Conservation (phyloP, 2,113 vertebrate species). For the Tragelaphus imberbis region DNA sequence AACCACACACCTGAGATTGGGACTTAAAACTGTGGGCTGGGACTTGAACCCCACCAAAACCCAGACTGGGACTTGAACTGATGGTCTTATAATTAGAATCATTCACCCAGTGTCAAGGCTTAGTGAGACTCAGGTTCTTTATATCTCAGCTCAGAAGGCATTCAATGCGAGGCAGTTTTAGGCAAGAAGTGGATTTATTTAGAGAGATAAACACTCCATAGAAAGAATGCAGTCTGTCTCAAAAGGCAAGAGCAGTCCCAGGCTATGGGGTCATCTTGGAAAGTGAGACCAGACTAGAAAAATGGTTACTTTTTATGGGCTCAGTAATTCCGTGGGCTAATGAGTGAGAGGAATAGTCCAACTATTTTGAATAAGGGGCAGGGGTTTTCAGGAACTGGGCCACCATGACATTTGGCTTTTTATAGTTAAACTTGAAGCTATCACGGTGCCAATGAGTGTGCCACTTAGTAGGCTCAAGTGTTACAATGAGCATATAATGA, state of each 20-base stretch:
- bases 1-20: background rate
- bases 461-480: background rate
- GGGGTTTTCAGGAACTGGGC: background rate
- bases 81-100: background rate
- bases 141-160: background rate
- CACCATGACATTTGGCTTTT: background rate
- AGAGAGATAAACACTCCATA: background rate
- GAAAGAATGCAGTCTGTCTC: background rate
- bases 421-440: background rate
- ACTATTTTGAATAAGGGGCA: background rate
- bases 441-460: background rate
- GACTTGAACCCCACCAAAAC: background rate
- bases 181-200: background rate
- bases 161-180: background rate
- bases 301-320: background rate
- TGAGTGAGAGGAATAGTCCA: background rate
- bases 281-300: background rate
- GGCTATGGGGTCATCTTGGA: background rate
- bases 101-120: background rate
- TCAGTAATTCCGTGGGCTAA: background rate
- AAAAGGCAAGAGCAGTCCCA: background rate
- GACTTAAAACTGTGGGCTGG: background rate
- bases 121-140: background rate
- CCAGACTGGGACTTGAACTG: background rate
- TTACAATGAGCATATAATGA: background rate